Evolutionary conservation across 2,113 vertebrate genomes (phyloP).

Genomic region (Notothenia rossii): DNA sequence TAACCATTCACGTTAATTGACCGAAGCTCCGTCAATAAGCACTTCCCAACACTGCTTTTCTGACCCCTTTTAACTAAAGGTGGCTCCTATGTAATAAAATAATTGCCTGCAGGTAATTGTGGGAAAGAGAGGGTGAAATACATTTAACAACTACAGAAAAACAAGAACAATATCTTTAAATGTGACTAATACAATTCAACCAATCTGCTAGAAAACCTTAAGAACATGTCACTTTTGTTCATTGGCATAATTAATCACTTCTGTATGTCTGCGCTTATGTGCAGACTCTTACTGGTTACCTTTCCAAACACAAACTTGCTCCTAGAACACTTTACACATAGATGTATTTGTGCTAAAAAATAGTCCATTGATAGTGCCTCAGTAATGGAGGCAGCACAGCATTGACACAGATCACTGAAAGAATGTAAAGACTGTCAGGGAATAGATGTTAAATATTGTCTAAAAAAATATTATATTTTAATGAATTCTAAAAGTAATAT

Average conservation of each 20-base stretch:
- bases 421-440: slow-evolving; percentile 58
- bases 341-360: too few relatives aligned
- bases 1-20: slow-evolving; percentile 38
- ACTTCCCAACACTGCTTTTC: slow-evolving; percentile 13
- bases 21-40: slow-evolving; percentile 24
- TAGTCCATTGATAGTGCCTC: neutral
- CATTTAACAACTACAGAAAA: slow-evolving; percentile 18
- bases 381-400: slow-evolving; percentile 9
- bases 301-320: neutral
- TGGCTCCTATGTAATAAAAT: slow-evolving; percentile 4
- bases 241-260: neutral
- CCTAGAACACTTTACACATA: neutral
- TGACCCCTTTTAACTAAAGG: slow-evolving; percentile 31
- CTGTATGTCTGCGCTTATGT: neutral
- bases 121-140: slow-evolving; percentile 1
- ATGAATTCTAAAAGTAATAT: neutral
- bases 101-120: neutral
- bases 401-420: slow-evolving; percentile 22
- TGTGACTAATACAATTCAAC: slow-evolving; percentile 11
- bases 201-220: neutral
- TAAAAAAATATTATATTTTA: slow-evolving; percentile 21
- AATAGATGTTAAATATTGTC: slow-evolving; percentile 32
- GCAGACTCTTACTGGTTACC: slow-evolving; percentile 3
- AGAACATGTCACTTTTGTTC: neutral
- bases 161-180: neutral